Conservation (phyloP, 2,113 vertebrate species). For the Athene noctua region DNA sequence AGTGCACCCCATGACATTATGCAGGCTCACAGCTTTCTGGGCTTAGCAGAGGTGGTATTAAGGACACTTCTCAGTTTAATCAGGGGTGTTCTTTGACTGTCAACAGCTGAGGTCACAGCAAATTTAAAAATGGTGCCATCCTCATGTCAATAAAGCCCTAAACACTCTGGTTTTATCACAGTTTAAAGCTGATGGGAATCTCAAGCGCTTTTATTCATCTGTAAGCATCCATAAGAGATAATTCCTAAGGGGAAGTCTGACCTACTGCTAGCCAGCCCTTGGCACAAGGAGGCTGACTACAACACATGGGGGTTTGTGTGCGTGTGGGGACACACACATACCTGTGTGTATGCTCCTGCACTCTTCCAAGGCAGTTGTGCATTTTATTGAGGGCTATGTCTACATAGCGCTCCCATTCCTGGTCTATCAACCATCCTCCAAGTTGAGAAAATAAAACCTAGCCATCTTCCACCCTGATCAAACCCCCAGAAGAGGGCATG, state of each 20-base stretch:
- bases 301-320: accelerated
- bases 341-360: accelerated
- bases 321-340: accelerated
- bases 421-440: background rate
- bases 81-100: background rate
- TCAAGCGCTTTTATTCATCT: background rate
- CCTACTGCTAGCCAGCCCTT: background rate
- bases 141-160: background rate
- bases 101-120: background rate
- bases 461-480: background rate
- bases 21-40: background rate
- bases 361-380: accelerated
- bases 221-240: background rate
- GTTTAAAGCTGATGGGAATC: background rate
- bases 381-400: background rate
- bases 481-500: background rate
- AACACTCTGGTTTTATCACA: background rate
- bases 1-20: background rate
- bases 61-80: background rate
- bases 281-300: background rate
- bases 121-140: background rate
- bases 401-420: background rate
- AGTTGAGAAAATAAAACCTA: background rate
- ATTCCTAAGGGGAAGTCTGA: background rate
- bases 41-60: background rate